Evolutionary conservation across 2,888 invertebrate genomes (phyloP).

Genomic region (Archips xylosteana): DNA sequence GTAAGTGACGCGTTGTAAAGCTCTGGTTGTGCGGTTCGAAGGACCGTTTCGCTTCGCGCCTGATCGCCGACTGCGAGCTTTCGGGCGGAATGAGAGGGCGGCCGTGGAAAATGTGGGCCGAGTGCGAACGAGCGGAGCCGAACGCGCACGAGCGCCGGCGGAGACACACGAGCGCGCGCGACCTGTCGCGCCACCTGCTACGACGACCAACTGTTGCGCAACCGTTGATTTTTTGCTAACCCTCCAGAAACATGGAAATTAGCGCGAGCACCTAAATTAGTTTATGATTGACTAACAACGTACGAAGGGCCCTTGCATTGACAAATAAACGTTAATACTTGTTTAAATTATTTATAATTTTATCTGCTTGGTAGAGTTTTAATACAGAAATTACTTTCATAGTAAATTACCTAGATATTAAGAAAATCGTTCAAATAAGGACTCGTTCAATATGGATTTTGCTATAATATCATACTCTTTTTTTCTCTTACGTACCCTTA

Average conservation of each 20-base stretch:
- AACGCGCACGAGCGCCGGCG: slow-evolving; percentile 49
- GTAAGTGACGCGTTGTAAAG: slow-evolving; percentile 54
- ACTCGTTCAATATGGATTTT: no score
- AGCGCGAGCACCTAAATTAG: slow-evolving; percentile 57
- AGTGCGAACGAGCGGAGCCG: slow-evolving; percentile 58
- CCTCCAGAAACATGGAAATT: slow-evolving; percentile 73
- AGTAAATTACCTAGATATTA: not conserved
- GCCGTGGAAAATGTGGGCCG: slow-evolving; percentile 71
- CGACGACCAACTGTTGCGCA: slow-evolving; percentile 82
- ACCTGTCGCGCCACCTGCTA: slow-evolving; percentile 84
- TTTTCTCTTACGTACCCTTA: no score
- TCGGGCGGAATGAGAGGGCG: slow-evolving; percentile 82
- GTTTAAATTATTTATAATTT: not conserved
- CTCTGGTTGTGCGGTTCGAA: slow-evolving; percentile 55
- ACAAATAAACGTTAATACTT: slow-evolving; percentile 8
- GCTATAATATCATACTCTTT: no score
- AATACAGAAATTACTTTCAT: not conserved
- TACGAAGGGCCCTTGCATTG: slow-evolving; percentile 4
- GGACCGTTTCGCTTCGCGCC: slow-evolving; percentile 69
- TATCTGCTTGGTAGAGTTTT: not conserved
- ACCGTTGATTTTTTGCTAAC: slow-evolving; percentile 83
- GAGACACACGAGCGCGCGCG: slow-evolving; percentile 47
- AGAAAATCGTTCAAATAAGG: not conserved
- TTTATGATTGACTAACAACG: slow-evolving; percentile 37
- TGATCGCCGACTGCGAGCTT: slow-evolving; percentile 81